phyloP scores from a whole-genome alignment of 2,113 vertebrate genomes.

The Mustelus asterias region DNA sequence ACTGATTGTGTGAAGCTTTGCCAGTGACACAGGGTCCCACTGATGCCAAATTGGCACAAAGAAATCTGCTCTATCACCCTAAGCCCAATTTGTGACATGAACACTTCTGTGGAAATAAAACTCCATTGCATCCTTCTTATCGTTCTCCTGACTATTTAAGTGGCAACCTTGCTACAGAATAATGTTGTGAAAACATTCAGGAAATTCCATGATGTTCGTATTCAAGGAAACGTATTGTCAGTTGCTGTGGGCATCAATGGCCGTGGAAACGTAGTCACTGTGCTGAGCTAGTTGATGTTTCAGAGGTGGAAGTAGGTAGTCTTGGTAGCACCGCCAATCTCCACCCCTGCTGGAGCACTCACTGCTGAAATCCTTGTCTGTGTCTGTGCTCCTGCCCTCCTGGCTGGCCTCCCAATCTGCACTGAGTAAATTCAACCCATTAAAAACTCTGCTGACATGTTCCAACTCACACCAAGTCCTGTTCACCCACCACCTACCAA shows the following conservation, averaged over 20 bases:
- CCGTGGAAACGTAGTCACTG: too few species aligned
- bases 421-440: neutral
- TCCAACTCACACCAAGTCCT: too few species aligned
- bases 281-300: neutral
- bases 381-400: neutral
- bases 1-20: neutral
- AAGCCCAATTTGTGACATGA: too few species aligned
- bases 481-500: too few species aligned
- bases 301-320: neutral
- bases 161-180: neutral
- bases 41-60: neutral
- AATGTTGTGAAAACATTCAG: neutral
- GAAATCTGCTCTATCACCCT: neutral
- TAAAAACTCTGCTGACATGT: neutral
- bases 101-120: too few species aligned
- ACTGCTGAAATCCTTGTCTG: neutral
- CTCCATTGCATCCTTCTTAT: neutral
- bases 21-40: neutral
- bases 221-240: neutral
- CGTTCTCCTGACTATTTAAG: neutral
- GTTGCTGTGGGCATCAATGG: neutral
- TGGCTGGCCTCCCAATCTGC: neutral
- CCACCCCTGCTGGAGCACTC: neutral
- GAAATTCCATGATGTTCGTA: neutral
- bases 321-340: neutral